Percentiles rank a stretch among this genome's conserved stretches.
phyloP scores from a whole-genome alignment of 2,888 invertebrate species.

The Phalangium opilio region DNA sequence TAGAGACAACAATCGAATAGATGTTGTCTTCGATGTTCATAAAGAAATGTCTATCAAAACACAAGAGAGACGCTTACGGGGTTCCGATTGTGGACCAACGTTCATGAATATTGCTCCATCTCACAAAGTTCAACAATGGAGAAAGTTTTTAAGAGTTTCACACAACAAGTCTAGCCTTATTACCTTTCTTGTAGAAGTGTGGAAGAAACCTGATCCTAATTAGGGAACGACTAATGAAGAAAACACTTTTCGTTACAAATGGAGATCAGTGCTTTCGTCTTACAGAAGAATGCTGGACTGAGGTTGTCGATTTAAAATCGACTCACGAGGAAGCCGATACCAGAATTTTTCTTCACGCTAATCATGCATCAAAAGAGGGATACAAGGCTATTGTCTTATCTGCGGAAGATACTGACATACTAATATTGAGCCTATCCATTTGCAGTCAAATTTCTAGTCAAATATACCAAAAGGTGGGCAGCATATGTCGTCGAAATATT shows the following conservation, averaged over 20 bases:
- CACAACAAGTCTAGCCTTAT: background rate
- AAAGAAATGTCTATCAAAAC: background rate
- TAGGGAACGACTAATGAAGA: background rate
- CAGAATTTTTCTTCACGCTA: background rate
- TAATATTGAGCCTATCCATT: no score
- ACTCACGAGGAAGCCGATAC: background rate
- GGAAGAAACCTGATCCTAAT: background rate
- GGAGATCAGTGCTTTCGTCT: background rate
- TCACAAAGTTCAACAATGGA: background rate
- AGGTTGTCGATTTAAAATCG: background rate
- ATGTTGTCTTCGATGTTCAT: background rate
- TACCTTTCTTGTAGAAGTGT: background rate
- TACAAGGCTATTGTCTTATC: background rate
- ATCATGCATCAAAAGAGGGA: background rate
- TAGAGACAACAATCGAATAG: background rate
- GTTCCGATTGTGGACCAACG: background rate
- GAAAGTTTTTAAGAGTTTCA: background rate
- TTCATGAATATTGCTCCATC: background rate
- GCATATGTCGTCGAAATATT: no score
- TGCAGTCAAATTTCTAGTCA: no score
- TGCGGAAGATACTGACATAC: no score
- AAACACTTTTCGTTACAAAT: background rate
- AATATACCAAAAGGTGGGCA: no score
- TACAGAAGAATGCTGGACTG: background rate
- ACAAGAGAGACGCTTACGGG: background rate